Percentiles rank a stretch among this genome's conserved stretches.
Conservation (phyloP, 2,113 vertebrate species). For the Craseonycteris thonglongyai region DNA sequence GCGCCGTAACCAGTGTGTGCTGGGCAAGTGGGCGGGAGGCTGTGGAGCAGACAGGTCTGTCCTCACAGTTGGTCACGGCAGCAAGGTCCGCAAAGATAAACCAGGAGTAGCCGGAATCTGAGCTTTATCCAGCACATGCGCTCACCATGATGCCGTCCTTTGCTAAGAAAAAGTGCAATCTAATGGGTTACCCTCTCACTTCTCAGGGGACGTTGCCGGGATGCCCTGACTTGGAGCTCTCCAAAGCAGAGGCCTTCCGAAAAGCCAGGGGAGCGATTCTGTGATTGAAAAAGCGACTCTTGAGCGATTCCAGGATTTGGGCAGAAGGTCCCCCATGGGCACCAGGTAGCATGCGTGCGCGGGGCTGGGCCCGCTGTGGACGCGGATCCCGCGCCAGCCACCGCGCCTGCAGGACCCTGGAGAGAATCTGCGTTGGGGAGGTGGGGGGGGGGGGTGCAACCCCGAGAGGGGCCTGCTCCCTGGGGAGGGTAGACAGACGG, state of each 20-base stretch:
- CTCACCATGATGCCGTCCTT: neutral
- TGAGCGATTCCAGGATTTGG: neutral
- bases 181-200: neutral
- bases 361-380: neutral
- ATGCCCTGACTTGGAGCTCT: neutral
- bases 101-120: neutral
- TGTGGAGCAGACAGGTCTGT: neutral
- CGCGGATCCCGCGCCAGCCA: neutral
- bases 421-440: neutral
- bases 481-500: neutral
- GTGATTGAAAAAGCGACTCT: neutral
- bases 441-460: neutral
- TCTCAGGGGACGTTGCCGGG: neutral
- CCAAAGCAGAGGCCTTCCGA: neutral
- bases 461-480: neutral
- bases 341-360: neutral
- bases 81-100: neutral
- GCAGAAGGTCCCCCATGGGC: neutral
- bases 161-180: neutral
- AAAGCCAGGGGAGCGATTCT: neutral
- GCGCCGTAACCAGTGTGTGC: neutral
- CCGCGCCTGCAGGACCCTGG: neutral
- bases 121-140: constrained; percentile 7
- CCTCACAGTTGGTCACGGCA: neutral
- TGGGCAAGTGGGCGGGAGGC: neutral